Evolutionary conservation across 2,888 invertebrate genomes (phyloP).

Genomic region (Stramonita haemastoma): DNA sequence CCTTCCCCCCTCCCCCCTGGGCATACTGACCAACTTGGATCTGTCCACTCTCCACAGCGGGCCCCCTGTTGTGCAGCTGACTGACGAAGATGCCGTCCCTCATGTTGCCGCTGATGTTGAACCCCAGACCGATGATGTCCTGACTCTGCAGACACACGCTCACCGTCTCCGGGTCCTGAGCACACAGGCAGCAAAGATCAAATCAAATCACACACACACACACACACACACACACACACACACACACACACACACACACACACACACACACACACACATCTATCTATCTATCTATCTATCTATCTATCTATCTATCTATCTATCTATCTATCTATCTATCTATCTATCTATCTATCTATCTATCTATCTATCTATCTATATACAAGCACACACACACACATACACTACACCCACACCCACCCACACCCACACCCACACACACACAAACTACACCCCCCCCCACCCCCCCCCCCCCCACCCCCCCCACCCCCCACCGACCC

Average conservation of each 20-base stretch:
- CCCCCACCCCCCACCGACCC: no score
- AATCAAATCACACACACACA: background rate
- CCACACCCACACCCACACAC: no score
- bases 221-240: constrained; percentile 16
- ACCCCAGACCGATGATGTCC: constrained; percentile 92
- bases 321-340: no score
- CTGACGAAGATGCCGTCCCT: constrained; percentile 92
- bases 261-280: constrained; percentile 14
- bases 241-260: constrained; percentile 27
- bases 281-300: no score
- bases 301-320: no score
- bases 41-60: constrained; percentile 90
- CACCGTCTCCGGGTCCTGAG: constrained; percentile 81
- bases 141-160: constrained; percentile 88
- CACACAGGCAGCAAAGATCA: background rate
- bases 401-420: no score
- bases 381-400: no score
- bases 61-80: constrained; percentile 90
- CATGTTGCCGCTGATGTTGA: constrained; percentile 93
- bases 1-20: background rate
- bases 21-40: constrained; percentile 85
- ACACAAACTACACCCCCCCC: no score
- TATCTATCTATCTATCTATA: no score
- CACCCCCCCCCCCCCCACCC: no score
- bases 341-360: no score